These are phyloP conservation scores for Bos taurus DNA, from an alignment of 2,113 vertebrate species.

Conservation along the genomic window ARS-UCD2.0 NC_037338.1:63490501-63491000, in stretches of 20 bases:
- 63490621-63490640: neutral
- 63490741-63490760: neutral
- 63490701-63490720: constrained; percentile 10
- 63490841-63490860: neutral
- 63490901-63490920: neutral
- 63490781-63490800: neutral
- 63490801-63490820: neutral
- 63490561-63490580: constrained; percentile 13
- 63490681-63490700: constrained; percentile 1
- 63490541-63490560: neutral
- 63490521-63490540: neutral
- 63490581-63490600: neutral
- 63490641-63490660: neutral
- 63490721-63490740: neutral
- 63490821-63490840: neutral
- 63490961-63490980: neutral
- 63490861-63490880: neutral
- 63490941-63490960: neutral
- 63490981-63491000: neutral
- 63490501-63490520: neutral
- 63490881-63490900: neutral
- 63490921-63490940: neutral
- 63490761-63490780: neutral
- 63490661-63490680: constrained; percentile 8
- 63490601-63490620: neutral